Evolutionary conservation across 2,888 invertebrate species (phyloP).

Genomic region (Thymelicus sylvestris): DNA sequence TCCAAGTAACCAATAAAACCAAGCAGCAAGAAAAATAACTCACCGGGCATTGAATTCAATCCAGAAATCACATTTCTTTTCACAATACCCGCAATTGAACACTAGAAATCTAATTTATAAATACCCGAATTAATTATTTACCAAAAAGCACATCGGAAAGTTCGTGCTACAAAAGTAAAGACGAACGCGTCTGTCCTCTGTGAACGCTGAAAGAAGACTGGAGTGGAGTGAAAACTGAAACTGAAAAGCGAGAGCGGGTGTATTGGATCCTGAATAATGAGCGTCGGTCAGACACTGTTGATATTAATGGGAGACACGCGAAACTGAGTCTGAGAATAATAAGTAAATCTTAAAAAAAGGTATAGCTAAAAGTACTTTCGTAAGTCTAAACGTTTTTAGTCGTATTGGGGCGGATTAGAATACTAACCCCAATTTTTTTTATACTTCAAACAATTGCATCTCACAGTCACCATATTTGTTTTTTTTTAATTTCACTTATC

Average conservation of each 20-base stretch:
- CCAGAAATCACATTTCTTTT: conserved; percentile 38
- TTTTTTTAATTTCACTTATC: too few species aligned
- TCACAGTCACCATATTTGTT: too few species aligned
- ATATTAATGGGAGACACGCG: not conserved
- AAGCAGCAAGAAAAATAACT: conserved; percentile 21
- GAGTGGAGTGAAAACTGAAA: not conserved
- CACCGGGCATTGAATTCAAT: conserved; percentile 44
- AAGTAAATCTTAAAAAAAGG: not conserved
- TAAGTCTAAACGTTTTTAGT: too few species aligned
- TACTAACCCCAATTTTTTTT: too few species aligned
- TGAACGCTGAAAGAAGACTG: conserved; percentile 12
- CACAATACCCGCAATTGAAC: conserved; percentile 1
- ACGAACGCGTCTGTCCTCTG: not conserved
- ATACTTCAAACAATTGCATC: too few species aligned
- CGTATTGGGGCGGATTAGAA: too few species aligned
- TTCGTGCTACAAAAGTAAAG: conserved; percentile 1
- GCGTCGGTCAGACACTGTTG: not conserved
- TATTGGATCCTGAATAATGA: not conserved
- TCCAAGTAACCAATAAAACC: not conserved
- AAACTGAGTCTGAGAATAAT: not conserved
- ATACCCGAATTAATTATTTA: not conserved
- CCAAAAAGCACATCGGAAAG: conserved; percentile 12
- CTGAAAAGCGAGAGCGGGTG: not conserved
- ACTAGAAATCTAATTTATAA: not conserved
- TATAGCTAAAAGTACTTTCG: too few species aligned